Conservation (phyloP, 2,113 vertebrate species). For the Mustelus asterias region DNA sequence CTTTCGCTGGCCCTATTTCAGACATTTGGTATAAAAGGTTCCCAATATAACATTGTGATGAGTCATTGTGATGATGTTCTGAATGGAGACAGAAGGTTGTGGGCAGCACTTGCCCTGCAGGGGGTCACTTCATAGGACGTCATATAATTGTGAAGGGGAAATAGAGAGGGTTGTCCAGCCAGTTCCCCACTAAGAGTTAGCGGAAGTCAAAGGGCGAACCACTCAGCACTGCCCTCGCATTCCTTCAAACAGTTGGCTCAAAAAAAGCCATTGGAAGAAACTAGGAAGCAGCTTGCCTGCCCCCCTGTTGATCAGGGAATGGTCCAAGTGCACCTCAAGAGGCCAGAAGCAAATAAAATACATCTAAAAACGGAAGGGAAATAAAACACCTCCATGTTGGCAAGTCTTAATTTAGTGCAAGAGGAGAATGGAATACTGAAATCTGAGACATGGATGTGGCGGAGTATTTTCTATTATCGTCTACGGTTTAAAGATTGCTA, state of each 20-base stretch:
- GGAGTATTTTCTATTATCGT: neutral
- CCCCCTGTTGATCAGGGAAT: neutral
- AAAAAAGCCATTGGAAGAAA: neutral
- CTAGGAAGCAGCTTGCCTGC: neutral
- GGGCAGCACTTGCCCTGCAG: neutral
- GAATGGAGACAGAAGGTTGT: neutral
- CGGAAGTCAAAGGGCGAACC: neutral
- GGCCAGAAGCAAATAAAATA: neutral
- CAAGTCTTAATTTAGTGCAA: neutral
- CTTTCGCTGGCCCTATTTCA: neutral
- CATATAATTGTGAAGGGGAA: neutral
- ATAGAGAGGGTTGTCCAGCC: neutral
- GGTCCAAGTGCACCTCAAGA: neutral
- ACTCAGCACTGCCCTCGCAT: neutral
- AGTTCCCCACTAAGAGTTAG: neutral
- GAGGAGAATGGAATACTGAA: neutral
- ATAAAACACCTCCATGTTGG: neutral
- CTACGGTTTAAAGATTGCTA: neutral
- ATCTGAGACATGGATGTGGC: neutral
- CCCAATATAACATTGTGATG: neutral
- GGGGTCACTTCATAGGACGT: neutral
- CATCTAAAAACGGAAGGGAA: neutral
- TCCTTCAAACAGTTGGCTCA: neutral
- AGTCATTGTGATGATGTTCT: neutral
- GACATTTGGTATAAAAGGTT: neutral